Percentiles rank a stretch among this genome's conserved stretches.
Conservation (phyloP, 2,797 vertebrate species). For the Crax fasciolata region DNA sequence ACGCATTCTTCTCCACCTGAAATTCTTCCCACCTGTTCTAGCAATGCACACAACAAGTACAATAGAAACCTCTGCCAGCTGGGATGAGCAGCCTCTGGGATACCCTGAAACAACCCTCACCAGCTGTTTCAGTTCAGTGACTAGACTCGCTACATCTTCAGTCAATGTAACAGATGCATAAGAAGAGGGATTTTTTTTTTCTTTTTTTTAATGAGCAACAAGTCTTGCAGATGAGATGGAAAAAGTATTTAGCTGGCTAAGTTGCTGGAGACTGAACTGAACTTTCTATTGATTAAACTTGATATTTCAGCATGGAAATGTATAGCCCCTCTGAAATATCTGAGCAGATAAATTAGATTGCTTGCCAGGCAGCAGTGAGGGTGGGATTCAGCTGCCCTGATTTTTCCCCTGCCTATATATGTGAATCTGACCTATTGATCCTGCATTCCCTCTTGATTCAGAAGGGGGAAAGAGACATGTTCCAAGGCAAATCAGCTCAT, state of each 20-base stretch:
- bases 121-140: not conserved
- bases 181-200: not conserved
- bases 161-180: not conserved
- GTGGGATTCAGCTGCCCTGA: not conserved
- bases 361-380: not conserved
- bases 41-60: not conserved
- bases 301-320: not conserved
- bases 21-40: not conserved
- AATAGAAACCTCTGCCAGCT: not conserved
- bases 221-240: not conserved
- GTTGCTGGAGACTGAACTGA: not conserved
- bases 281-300: not conserved
- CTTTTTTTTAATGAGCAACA: not conserved
- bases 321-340: not conserved
- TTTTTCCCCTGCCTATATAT: not conserved
- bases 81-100: not conserved
- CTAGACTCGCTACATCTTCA: not conserved
- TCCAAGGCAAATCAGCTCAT: not conserved
- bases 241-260: not conserved
- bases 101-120: not conserved
- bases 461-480: not conserved
- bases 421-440: not conserved
- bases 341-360: not conserved
- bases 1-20: not conserved
- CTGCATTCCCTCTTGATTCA: not conserved